Evolutionary conservation across 2,888 invertebrate genomes (phyloP).

Genomic region (Cryptocephalus primarius): DNA sequence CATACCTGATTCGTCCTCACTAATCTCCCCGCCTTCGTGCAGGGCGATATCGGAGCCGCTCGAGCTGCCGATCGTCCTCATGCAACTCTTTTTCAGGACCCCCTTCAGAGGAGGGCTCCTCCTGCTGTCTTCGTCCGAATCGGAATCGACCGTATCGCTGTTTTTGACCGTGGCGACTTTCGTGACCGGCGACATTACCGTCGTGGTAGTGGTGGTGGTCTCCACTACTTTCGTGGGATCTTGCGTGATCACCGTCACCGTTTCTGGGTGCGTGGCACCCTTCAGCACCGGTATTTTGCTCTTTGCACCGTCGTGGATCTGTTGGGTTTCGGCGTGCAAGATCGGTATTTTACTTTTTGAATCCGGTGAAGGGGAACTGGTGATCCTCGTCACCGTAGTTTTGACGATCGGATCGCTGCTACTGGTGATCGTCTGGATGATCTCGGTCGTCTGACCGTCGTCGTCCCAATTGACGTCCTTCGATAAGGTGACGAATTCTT

Average conservation of each 20-base stretch:
- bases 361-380: conserved; percentile 13
- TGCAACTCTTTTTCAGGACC: conserved; percentile 31
- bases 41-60: conserved; percentile 54
- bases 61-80: conserved; percentile 46
- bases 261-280: conserved; percentile 28
- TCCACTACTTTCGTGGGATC: conserved; percentile 21
- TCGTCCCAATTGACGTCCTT: conserved; percentile 38
- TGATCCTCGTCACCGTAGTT: conserved; percentile 32
- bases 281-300: conserved; percentile 40
- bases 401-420: conserved; percentile 29
- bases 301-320: conserved; percentile 19
- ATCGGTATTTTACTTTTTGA: conserved; percentile 26
- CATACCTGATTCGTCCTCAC: conserved; percentile 53
- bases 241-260: conserved; percentile 16
- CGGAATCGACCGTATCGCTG: conserved; percentile 33
- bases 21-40: conserved; percentile 51
- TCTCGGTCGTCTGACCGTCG: conserved; percentile 20
- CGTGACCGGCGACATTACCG: conserved; percentile 23
- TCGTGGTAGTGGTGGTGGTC: conserved; percentile 14
- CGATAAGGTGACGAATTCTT: conserved; percentile 35
- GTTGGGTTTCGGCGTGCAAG: conserved; percentile 10
- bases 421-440: conserved; percentile 15
- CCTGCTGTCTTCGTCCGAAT: conserved; percentile 35
- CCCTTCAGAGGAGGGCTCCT: conserved; percentile 33
- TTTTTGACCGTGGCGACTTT: conserved; percentile 22